Evolutionary conservation across 2,113 vertebrate species (phyloP).

Genomic region (Notarius quadriscutis): DNA sequence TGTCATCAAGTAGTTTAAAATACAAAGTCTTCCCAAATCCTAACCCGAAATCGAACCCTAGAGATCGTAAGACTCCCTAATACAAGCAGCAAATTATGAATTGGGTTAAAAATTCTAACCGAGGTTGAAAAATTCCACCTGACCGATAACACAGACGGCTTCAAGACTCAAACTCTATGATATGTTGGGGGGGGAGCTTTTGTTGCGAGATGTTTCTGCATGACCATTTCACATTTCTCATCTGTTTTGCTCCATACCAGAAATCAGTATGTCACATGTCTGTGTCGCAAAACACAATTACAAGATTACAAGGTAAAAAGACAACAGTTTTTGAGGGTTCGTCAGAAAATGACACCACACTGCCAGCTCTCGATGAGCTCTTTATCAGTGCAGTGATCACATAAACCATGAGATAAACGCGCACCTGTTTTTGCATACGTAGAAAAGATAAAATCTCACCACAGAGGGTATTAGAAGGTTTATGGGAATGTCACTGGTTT

Average conservation of each 20-base stretch:
- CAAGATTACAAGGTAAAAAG: neutral
- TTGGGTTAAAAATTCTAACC: too few relatives aligned
- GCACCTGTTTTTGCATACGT: neutral
- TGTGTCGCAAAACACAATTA: neutral
- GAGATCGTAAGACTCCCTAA: too few relatives aligned
- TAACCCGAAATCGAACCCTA: too few relatives aligned
- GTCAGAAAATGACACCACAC: neutral
- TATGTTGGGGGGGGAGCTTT: neutral
- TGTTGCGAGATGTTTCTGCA: neutral
- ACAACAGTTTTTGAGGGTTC: neutral
- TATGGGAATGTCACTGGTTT: neutral
- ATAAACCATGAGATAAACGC: neutral
- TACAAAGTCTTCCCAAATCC: too few relatives aligned
- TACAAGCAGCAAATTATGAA: too few relatives aligned
- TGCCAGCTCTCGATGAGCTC: neutral
- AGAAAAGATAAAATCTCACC: neutral
- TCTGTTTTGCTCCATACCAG: neutral
- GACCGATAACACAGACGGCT: too few relatives aligned
- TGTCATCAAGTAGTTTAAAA: too few relatives aligned
- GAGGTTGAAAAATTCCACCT: too few relatives aligned
- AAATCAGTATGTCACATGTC: neutral
- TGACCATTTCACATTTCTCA: neutral
- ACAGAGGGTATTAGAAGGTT: neutral
- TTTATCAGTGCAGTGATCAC: neutral
- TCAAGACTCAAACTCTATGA: neutral